Conservation (phyloP, 1,140 invertebrate species). For the Rhyacophila brunnea region DNA sequence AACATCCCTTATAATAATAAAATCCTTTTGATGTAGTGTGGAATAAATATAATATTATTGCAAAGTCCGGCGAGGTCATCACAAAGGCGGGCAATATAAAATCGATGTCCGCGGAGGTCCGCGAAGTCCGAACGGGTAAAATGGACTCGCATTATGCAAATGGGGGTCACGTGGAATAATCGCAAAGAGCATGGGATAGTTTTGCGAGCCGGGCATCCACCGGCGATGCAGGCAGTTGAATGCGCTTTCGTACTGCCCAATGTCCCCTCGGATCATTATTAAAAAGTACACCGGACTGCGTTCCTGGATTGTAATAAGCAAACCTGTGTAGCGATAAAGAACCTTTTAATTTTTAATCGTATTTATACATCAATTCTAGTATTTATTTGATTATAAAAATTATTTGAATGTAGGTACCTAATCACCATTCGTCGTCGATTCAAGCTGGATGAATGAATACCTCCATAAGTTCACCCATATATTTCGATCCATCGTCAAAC, state of each 20-base stretch:
- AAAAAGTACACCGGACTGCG: too few species aligned
- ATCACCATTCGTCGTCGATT: too few species aligned
- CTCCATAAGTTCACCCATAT: too few species aligned
- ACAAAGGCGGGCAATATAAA: background rate
- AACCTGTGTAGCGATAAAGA: too few species aligned
- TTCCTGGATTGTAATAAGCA: too few species aligned
- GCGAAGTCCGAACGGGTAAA: constrained; percentile 1
- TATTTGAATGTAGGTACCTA: too few species aligned
- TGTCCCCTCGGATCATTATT: too few species aligned
- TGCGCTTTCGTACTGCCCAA: background rate
- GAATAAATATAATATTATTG: constrained; percentile 2
- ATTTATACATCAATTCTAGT: too few species aligned
- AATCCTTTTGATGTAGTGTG: background rate
- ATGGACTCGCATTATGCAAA: constrained; percentile 28
- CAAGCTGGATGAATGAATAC: too few species aligned
- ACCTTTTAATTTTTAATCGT: too few species aligned
- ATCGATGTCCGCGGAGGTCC: background rate
- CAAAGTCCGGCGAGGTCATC: constrained; percentile 9
- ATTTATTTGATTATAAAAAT: too few species aligned
- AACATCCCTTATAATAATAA: background rate
- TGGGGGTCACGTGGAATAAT: constrained; percentile 33
- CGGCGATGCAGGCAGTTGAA: constrained; percentile 5
- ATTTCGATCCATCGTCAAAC: too few species aligned
- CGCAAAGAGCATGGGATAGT: constrained; percentile 34
- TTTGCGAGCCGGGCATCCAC: constrained; percentile 24